A percentile compares a stretch with the other conserved stretches of the same genome.
Conservation (phyloP, 2,888 invertebrate genomes). For the Selenia dentaria region DNA sequence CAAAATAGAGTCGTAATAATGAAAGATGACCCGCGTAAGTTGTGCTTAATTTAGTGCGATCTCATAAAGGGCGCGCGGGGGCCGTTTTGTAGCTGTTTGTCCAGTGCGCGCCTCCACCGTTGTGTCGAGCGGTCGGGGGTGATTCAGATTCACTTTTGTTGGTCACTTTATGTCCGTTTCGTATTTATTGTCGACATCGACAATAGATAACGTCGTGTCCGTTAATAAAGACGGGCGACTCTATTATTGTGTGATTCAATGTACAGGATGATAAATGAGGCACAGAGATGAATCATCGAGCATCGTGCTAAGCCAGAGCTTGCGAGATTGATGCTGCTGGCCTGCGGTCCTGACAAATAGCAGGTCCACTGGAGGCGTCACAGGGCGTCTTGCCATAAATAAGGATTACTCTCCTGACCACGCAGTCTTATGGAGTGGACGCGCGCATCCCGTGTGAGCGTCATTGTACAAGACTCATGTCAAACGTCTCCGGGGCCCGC, state of each 20-base stretch:
- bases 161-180: slow-evolving; percentile 65
- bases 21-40: slow-evolving; percentile 78
- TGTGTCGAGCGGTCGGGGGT: slow-evolving; percentile 59
- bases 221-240: slow-evolving; percentile 51
- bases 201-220: slow-evolving; percentile 58
- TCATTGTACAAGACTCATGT: slow-evolving; percentile 56
- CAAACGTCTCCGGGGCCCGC: slow-evolving; percentile 56
- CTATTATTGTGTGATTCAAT: slow-evolving; percentile 47
- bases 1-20: slow-evolving; percentile 82
- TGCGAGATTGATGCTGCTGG: slow-evolving; percentile 72
- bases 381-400: slow-evolving; percentile 82
- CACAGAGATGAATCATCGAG: slow-evolving; percentile 47
- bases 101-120: slow-evolving; percentile 53
- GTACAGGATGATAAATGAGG: slow-evolving; percentile 47
- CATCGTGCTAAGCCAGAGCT: slow-evolving; percentile 59
- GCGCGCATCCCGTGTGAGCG: slow-evolving; percentile 55
- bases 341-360: slow-evolving; percentile 74
- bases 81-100: slow-evolving; percentile 59
- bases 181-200: slow-evolving; percentile 61
- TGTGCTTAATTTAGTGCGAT: slow-evolving; percentile 74
- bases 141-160: slow-evolving; percentile 76
- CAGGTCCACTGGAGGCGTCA: slow-evolving; percentile 75
- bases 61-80: slow-evolving; percentile 63
- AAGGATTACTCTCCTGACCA: slow-evolving; percentile 80
- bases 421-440: slow-evolving; percentile 74